Conservation (phyloP, 2,797 vertebrate genomes). For the Hephaestus fuliginosus region DNA sequence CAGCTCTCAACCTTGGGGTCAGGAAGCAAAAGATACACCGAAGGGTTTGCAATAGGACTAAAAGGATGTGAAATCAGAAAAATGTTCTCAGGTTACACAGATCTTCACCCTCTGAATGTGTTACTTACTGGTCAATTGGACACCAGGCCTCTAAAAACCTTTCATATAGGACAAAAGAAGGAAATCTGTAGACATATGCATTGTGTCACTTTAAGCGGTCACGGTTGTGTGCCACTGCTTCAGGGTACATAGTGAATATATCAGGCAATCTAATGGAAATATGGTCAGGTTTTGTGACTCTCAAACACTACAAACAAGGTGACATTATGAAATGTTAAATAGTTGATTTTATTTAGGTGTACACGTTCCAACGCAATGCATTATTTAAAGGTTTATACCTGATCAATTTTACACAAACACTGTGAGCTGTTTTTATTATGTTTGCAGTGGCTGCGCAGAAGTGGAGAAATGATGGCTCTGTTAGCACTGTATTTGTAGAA, state of each 20-base stretch:
- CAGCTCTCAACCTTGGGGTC: background rate
- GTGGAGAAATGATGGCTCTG: background rate
- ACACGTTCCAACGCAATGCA: background rate
- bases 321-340: background rate
- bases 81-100: background rate
- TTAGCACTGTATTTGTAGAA: constrained; percentile 21
- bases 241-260: background rate
- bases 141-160: background rate
- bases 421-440: background rate
- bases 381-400: background rate
- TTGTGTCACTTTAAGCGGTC: background rate
- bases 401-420: background rate
- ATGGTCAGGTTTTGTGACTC: background rate
- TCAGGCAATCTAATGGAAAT: background rate
- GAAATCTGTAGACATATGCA: background rate
- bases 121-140: background rate
- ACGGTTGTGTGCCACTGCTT: background rate
- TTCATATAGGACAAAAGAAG: background rate
- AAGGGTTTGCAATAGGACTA: background rate
- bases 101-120: background rate
- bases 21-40: background rate
- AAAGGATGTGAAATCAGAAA: constrained; percentile 9
- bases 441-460: background rate
- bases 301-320: background rate
- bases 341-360: background rate